Conservation (phyloP, 2,113 vertebrate species). For the Brachyhypopomus gauderio region DNA sequence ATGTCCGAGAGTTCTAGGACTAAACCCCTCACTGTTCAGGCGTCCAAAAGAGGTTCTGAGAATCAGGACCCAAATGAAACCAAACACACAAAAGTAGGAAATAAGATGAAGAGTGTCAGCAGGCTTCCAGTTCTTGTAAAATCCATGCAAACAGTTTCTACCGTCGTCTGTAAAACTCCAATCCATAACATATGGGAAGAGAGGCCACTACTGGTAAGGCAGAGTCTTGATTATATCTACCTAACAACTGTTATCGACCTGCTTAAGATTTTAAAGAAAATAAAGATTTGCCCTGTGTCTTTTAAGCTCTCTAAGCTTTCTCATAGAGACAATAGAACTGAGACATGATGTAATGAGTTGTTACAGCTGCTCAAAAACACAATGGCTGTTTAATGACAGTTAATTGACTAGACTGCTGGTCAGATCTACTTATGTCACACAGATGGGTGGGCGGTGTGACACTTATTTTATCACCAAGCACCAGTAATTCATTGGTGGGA, state of each 20-base stretch:
- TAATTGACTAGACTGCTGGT: too few relatives aligned
- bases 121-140: constrained; percentile 73
- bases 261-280: too few relatives aligned
- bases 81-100: constrained; percentile 37
- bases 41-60: constrained; percentile 56
- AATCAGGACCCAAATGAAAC: constrained; percentile 65
- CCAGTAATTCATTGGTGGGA: too few relatives aligned
- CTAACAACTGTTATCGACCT: neutral
- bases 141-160: constrained; percentile 55
- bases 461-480: too few relatives aligned
- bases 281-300: too few relatives aligned
- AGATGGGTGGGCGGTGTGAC: too few relatives aligned
- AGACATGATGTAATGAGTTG: too few relatives aligned
- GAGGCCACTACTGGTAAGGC: constrained; percentile 66
- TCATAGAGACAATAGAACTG: too few relatives aligned
- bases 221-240: neutral
- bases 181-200: constrained; percentile 68
- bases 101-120: constrained; percentile 57
- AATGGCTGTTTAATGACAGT: too few relatives aligned
- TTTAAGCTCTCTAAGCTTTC: too few relatives aligned
- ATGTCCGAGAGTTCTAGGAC: constrained; percentile 37
- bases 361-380: too few relatives aligned
- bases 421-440: too few relatives aligned
- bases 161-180: constrained; percentile 51
- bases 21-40: constrained; percentile 38